Percentiles rank a stretch among this genome's conserved stretches.
These are phyloP conservation scores for Notothenia coriiceps DNA, from an alignment of 2,113 vertebrate genomes.

Conservation along the genomic window DNA sequence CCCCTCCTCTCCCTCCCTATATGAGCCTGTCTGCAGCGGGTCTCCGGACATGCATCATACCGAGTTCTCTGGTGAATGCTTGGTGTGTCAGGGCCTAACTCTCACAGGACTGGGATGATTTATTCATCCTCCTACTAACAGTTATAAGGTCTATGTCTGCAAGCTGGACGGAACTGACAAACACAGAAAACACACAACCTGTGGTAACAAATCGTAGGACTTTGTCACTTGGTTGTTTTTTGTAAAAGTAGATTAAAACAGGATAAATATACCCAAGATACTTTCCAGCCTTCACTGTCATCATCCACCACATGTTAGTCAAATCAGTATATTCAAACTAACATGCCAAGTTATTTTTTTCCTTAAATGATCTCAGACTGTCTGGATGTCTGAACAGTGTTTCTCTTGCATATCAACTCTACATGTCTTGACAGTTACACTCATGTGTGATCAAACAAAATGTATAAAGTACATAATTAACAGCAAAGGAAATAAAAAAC, in stretches of 20 bases:
- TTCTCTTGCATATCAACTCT: conserved; percentile 54
- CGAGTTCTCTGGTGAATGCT: conserved; percentile 3
- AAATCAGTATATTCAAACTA: conserved; percentile 13
- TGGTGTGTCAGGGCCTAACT: conserved; percentile 20
- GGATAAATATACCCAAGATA: background rate
- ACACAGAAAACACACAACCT: background rate
- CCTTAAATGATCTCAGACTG: conserved; percentile 65
- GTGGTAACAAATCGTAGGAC: background rate
- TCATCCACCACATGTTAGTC: conserved; percentile 17
- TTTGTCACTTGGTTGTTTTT: background rate
- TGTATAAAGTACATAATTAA: conserved; percentile 35
- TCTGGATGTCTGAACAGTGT: conserved; percentile 60
- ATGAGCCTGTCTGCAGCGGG: conserved; percentile 18
- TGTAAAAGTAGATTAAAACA: background rate
- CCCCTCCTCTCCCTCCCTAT: conserved; percentile 3
- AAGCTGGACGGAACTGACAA: background rate
- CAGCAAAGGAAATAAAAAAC: conserved; percentile 57
- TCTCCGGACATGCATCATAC: conserved; percentile 70
- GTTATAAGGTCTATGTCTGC: conserved; percentile 63
- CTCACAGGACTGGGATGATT: conserved; percentile 64
- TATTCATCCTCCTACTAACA: conserved; percentile 70
- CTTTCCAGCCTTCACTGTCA: background rate
- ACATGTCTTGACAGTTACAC: conserved; percentile 51
- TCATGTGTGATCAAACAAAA: conserved; percentile 48
- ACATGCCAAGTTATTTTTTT: conserved; percentile 37